Evolutionary conservation across 2,888 invertebrate species (phyloP), one percentile per base, ranked within the genome.

Genomic region (Plagodis pulveraria): DNA sequence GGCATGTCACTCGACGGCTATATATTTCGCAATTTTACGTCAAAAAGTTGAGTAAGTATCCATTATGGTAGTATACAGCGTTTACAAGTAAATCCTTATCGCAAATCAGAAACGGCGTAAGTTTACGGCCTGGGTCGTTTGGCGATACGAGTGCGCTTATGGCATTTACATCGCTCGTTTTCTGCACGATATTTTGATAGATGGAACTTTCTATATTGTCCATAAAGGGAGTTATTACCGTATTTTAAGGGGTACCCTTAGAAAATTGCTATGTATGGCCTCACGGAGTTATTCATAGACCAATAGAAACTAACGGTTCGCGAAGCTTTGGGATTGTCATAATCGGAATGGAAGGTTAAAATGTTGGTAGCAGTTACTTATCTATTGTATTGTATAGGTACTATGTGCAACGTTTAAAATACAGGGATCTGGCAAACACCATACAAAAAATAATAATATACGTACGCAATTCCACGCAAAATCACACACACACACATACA

Each of bases 11-110:
- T 41, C 46, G n/a, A 35, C n/a, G 48, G 22, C 35, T 43, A 36
- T 48, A 54, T 54, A 48, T 35, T 36, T 48, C n/a, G 6, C 42
- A 35, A 42, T 42, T 12, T 41, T 34, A 54, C 36, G 10, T 11
- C n/a, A 52, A 58, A 52, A 49, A 49, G 12, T 33, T n/a, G 11
- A 7, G 51, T 43, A 12, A 48, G 36, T 38, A 33, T 8, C 33
- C 34, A 47, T 42, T 52, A 58, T 32, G 43, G 34, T 50, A 35
- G 44, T 50, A 22, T 22, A 54, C 49, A 69, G 72, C 73, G 70
- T 74, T 76, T 72, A 66, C 68, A 70, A 70, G 71, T 71, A 72
- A 74, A 70, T 70, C 66, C 67, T 77, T 76, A 78, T 79, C 76
- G 65, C 48, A 66, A 64, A 69, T 72, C 69, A 69, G 57, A 61